Percentiles rank a stretch among this genome's conserved stretches.
phyloP scores from a whole-genome alignment of 1,140 invertebrate species.

The Drosophila punjabiensis region DNA sequence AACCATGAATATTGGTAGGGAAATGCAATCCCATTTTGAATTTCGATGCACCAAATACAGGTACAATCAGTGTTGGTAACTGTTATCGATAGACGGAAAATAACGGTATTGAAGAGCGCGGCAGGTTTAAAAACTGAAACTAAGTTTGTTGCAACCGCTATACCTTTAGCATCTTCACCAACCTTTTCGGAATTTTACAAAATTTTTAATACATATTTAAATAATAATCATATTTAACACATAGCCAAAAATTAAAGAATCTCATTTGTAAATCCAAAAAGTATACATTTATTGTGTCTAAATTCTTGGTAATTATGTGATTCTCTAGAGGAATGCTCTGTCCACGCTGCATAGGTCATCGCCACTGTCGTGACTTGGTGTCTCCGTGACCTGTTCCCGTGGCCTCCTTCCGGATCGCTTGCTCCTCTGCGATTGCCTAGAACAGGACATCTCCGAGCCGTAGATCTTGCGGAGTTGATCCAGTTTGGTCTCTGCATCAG shows the following conservation, averaged over 20 bases:
- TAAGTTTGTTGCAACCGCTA: not conserved
- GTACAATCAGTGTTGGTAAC: constrained; percentile 26
- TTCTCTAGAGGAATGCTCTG: constrained; percentile 73
- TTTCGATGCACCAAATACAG: constrained; percentile 27
- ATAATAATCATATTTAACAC: too few relatives aligned
- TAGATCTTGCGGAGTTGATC: constrained; percentile 78
- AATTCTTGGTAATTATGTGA: constrained; percentile 13
- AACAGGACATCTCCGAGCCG: constrained; percentile 63
- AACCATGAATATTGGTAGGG: not conserved
- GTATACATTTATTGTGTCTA: constrained; percentile 46
- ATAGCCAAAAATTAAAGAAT: not conserved
- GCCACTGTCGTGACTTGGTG: constrained; percentile 71
- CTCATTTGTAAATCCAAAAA: constrained; percentile 24
- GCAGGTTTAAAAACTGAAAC: not conserved
- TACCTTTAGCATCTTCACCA: not conserved
- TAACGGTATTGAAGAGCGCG: not conserved
- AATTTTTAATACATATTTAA: not conserved
- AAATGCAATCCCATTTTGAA: constrained; percentile 10
- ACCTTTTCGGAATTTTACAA: not conserved
- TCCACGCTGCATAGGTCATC: constrained; percentile 81
- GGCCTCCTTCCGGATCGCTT: constrained; percentile 39
- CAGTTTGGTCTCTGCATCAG: constrained; percentile 54
- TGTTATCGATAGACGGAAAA: constrained; percentile 3
- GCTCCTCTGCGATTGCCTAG: constrained; percentile 65
- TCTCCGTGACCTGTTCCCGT: constrained; percentile 31